phyloP scores from a whole-genome alignment of 1,140 invertebrate species.

The Leguminivora glycinivorella region DNA sequence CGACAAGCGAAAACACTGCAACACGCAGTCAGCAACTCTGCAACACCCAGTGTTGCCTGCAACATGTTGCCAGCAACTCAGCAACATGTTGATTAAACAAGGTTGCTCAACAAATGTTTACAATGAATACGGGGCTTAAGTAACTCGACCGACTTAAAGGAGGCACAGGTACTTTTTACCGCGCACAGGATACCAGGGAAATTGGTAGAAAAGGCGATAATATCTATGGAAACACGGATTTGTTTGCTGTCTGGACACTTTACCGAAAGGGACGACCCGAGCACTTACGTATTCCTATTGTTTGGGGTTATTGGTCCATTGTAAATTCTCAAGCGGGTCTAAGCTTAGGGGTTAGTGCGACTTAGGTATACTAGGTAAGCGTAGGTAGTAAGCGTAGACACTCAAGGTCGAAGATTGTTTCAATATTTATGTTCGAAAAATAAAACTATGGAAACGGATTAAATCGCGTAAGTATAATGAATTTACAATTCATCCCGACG shows the following conservation, averaged over 20 bases:
- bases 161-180: conserved; percentile 11
- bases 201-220: conserved; percentile 29
- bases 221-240: conserved; percentile 18
- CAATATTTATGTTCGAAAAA: too few relatives aligned
- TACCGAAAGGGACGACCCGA: conserved; percentile 19
- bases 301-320: conserved; percentile 22
- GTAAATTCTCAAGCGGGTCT: conserved; percentile 20
- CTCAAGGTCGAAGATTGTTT: too few relatives aligned
- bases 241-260: conserved; percentile 29
- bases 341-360: not conserved
- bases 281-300: conserved; percentile 17
- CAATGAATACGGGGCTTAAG: not conserved
- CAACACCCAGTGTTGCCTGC: too few relatives aligned
- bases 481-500: too few relatives aligned
- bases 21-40: too few relatives aligned
- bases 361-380: not conserved
- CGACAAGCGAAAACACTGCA: too few relatives aligned
- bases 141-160: not conserved
- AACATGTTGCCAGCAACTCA: too few relatives aligned
- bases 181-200: conserved; percentile 24
- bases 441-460: too few relatives aligned
- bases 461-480: too few relatives aligned
- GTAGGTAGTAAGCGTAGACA: not conserved
- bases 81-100: too few relatives aligned
- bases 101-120: too few relatives aligned